phyloP scores from a whole-genome alignment of 2,888 invertebrate genomes.

The Troglohyphantes excavatus region DNA sequence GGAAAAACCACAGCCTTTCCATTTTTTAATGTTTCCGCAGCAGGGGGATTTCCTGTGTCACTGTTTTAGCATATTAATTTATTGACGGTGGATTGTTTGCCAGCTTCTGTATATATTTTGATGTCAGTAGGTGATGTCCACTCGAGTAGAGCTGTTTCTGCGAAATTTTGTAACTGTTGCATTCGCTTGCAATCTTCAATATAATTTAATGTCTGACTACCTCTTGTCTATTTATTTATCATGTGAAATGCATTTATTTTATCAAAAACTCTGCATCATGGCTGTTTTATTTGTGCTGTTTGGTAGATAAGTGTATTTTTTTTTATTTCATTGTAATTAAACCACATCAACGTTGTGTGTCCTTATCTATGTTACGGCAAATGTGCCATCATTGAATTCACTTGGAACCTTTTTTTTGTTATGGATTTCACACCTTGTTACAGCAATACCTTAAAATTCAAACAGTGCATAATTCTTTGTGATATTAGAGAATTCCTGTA shows the following conservation, averaged over 20 bases:
- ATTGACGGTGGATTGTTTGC: slow-evolving; percentile 64
- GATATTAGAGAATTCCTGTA: too few species aligned
- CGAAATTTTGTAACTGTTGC: slow-evolving; percentile 63
- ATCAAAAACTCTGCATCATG: slow-evolving; percentile 51
- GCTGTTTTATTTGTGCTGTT: slow-evolving; percentile 70
- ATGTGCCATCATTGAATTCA: slow-evolving; percentile 53
- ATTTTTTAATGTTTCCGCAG: slow-evolving; percentile 44
- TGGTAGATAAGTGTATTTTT: slow-evolving; percentile 65
- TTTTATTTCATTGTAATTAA: slow-evolving; percentile 68
- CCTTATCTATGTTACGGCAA: slow-evolving; percentile 30
- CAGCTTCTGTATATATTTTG: slow-evolving; percentile 76
- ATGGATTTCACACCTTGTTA: background rate
- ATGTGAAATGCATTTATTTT: slow-evolving; percentile 78
- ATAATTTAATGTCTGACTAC: slow-evolving; percentile 78
- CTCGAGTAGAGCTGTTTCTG: slow-evolving; percentile 65
- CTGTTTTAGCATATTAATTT: slow-evolving; percentile 61
- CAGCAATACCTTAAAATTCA: background rate
- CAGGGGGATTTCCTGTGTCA: slow-evolving; percentile 36
- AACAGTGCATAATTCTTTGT: background rate
- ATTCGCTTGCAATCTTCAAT: slow-evolving; percentile 74
- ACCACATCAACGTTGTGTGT: slow-evolving; percentile 31
- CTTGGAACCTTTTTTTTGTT: background rate
- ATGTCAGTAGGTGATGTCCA: slow-evolving; percentile 74
- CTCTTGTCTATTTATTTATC: slow-evolving; percentile 78
- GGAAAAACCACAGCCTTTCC: slow-evolving; percentile 63